Evolutionary conservation across 1,140 invertebrate genomes (phyloP).

Genomic region (Chrysoperla carnea): DNA sequence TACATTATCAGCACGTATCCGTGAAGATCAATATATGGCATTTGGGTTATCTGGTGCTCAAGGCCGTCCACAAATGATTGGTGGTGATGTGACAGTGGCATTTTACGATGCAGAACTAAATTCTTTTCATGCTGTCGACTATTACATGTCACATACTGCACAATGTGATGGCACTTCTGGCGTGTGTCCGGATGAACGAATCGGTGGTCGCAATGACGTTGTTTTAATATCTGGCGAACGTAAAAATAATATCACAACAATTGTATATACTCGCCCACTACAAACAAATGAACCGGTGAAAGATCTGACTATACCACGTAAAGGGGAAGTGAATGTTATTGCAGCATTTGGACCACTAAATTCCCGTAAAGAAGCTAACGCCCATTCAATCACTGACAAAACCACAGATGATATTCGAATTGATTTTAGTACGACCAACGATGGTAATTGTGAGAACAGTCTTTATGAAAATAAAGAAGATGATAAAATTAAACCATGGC

Average conservation of each 20-base stretch:
- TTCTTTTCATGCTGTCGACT: slow-evolving; percentile 63
- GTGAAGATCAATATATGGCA: slow-evolving; percentile 72
- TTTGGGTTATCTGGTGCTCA: slow-evolving; percentile 68
- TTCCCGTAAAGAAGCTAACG: slow-evolving; percentile 58
- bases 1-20: slow-evolving; percentile 53
- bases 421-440: slow-evolving; percentile 37
- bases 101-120: slow-evolving; percentile 53
- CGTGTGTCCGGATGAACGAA: slow-evolving; percentile 66
- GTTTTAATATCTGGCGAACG: slow-evolving; percentile 50
- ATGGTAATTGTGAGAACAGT: slow-evolving; percentile 14
- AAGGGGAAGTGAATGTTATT: slow-evolving; percentile 51
- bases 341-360: slow-evolving; percentile 76
- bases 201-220: slow-evolving; percentile 69
- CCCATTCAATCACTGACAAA: slow-evolving; percentile 54
- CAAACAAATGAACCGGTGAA: slow-evolving; percentile 52
- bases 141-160: slow-evolving; percentile 64
- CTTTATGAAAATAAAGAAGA: slow-evolving; percentile 27
- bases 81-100: slow-evolving; percentile 67
- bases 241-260: slow-evolving; percentile 63
- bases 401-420: slow-evolving; percentile 57
- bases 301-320: slow-evolving; percentile 45
- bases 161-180: slow-evolving; percentile 68
- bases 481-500: slow-evolving; percentile 43
- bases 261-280: slow-evolving; percentile 57
- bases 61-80: slow-evolving; percentile 50